Evolutionary conservation across 1,140 invertebrate genomes (phyloP).

Genomic region (Drosophila ohnishii): DNA sequence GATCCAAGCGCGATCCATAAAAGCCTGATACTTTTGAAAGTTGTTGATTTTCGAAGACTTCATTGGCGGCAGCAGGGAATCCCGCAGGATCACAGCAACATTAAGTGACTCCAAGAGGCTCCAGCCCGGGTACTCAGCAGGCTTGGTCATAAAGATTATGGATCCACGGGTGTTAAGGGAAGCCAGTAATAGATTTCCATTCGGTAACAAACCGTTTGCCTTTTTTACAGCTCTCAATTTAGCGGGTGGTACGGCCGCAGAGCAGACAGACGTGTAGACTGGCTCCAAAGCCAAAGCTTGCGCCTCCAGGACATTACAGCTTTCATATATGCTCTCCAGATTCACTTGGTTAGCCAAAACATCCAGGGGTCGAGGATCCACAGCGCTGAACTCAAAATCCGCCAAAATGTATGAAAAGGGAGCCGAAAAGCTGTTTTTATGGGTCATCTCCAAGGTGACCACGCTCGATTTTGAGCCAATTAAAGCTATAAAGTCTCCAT

Average conservation of each 20-base stretch:
- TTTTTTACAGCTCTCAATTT: conserved; percentile 28
- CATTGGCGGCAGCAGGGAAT: conserved; percentile 35
- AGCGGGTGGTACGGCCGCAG: conserved; percentile 29
- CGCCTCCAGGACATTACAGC: conserved; percentile 53
- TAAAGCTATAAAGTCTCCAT: conserved; percentile 40
- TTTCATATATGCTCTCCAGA: conserved; percentile 43
- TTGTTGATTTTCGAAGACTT: conserved; percentile 18
- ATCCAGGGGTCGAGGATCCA: conserved; percentile 41
- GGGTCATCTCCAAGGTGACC: conserved; percentile 53
- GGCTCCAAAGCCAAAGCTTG: conserved; percentile 54
- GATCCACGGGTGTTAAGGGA: conserved; percentile 45
- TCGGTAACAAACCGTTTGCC: conserved; percentile 23
- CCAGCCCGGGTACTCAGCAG: conserved; percentile 24
- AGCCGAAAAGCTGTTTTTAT: conserved; percentile 13
- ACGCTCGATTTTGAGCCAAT: conserved; percentile 46
- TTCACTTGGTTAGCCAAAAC: conserved; percentile 36
- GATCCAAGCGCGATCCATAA: conserved; percentile 62
- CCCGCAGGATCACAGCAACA: conserved; percentile 33
- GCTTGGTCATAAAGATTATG: conserved; percentile 42
- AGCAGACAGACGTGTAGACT: conserved; percentile 41
- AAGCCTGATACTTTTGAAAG: conserved; percentile 44
- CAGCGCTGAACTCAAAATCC: not conserved
- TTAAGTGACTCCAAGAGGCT: conserved; percentile 15
- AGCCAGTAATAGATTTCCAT: conserved; percentile 43
- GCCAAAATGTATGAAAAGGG: conserved; percentile 47